phyloP scores from a whole-genome alignment of 2,888 invertebrate genomes.

The Andrena camellia region DNA sequence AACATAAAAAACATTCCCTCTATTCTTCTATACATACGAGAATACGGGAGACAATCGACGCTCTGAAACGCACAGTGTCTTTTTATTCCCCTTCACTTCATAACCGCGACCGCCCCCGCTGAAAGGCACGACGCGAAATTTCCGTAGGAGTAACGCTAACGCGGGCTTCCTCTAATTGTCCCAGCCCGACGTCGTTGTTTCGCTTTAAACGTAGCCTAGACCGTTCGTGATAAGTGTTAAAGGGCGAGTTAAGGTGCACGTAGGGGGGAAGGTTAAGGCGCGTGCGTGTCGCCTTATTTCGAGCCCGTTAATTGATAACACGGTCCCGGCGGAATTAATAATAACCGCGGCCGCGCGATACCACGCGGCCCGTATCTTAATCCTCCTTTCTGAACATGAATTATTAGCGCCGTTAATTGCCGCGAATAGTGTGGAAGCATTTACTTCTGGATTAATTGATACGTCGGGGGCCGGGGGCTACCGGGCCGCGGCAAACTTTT shows the following conservation, averaged over 20 bases:
- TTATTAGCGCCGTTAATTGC: constrained; percentile 20
- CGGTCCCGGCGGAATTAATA: constrained; percentile 31
- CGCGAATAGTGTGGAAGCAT: constrained; percentile 8
- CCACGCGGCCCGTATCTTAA: constrained; percentile 9
- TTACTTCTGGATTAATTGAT: constrained; percentile 57
- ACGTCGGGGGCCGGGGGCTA: constrained; percentile 20
- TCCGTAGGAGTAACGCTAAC: constrained; percentile 41
- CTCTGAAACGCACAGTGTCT: neutral
- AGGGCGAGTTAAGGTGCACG: constrained; percentile 45
- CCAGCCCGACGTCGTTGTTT: constrained; percentile 52
- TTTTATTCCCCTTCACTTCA: neutral
- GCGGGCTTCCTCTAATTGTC: constrained; percentile 63
- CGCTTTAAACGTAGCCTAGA: constrained; percentile 59
- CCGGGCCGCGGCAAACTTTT: constrained; percentile 27
- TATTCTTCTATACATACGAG: too few species aligned
- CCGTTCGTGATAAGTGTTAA: constrained; percentile 60
- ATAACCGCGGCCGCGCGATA: constrained; percentile 1
- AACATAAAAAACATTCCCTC: too few species aligned
- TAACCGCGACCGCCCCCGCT: neutral
- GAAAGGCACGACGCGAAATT: neutral
- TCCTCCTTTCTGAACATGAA: constrained; percentile 8
- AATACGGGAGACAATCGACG: neutral
- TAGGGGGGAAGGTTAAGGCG: constrained; percentile 40
- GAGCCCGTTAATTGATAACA: constrained; percentile 54
- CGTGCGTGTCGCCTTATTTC: constrained; percentile 35